A percentile compares a stretch with the other conserved stretches of the same genome.
Evolutionary conservation across 2,113 vertebrate genomes (phyloP).

Genomic region (Machaerirhynchus nigripectus): DNA sequence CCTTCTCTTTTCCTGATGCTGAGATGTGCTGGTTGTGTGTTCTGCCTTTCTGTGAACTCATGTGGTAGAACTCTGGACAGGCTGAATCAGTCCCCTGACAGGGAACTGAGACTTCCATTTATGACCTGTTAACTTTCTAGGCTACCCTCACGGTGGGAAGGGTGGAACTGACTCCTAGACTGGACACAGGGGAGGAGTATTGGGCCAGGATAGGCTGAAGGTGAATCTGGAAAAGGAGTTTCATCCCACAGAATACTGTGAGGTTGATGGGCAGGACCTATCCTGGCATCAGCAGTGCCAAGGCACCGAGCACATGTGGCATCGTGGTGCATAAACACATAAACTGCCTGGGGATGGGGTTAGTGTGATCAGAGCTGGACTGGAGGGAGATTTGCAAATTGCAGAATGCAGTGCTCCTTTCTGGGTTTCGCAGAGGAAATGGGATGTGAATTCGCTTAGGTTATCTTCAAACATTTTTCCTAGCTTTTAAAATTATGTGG

Average conservation of each 20-base stretch:
- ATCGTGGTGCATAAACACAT: not conserved
- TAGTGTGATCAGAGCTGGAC: not conserved
- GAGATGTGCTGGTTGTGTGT: not conserved
- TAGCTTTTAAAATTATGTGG: not conserved
- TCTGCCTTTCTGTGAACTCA: accelerated
- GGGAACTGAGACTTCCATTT: accelerated
- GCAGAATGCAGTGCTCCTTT: not conserved
- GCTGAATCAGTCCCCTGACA: not conserved
- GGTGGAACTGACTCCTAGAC: not conserved
- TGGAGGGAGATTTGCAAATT: not conserved
- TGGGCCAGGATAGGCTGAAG: not conserved
- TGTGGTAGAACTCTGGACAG: not conserved
- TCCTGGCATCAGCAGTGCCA: not conserved
- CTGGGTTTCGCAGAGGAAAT: not conserved
- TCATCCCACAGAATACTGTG: not conserved
- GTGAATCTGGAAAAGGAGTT: not conserved
- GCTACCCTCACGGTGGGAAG: not conserved
- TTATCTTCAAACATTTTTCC: not conserved
- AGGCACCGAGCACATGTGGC: accelerated
- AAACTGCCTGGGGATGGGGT: not conserved
- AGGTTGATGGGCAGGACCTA: not conserved
- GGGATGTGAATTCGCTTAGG: not conserved
- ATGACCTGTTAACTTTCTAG: not conserved
- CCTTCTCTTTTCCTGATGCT: not conserved
- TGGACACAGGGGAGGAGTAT: not conserved